Base-by-base conservation (phyloP, 2,888 invertebrate genomes). In the Uropetala carovei region DNA sequence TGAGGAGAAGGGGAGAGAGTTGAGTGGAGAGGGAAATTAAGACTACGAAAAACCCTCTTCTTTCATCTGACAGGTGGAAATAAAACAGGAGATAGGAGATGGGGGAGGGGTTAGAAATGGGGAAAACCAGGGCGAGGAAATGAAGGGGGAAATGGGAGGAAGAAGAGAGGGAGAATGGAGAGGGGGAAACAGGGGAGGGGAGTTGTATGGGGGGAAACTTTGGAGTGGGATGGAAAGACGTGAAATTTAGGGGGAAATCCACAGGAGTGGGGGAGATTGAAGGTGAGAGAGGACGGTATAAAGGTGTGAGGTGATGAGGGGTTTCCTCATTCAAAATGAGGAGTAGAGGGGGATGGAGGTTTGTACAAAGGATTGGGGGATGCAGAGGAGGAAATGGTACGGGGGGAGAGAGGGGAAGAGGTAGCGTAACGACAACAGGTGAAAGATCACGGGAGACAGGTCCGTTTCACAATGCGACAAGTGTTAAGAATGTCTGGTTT, bases 41-140 rank as follows among this genome's bases (percentile, higher is more conserved):
- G 68, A n/a, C 64, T 18, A n/a, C 64, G 64, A 27, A 75, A n/a
- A 75, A 11, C 75, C 22, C n/a, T 43, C 75, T 75, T 27, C 75
- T 75, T 75, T 75, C 27, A 75, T 75, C 75, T 75, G 75, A 75
- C 75, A 75, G 75, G 75, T 75, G 75, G 75, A 75, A 75, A 75
- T 75, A 75, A 75, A 43, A 43, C 43, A 43, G 43, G 43, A 43
- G 43, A 3, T 43, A 43, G 43, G 43, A n/a, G n/a, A n/a, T 43
- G 75, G 22, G 75, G 11, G 27, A 13, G 27, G 27, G 75, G 75
- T n/a, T 64, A 22, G 68, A 18, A 18, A 68, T 16, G 18, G 68
- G 64, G 68, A 64, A 27, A 75, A 22, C n/a, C n/a, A 75, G 75
- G 75, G 75, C 27, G 22, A 75, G 75, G 75, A 75, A 75, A 75